A percentile compares a stretch with the other conserved stretches of the same genome.
Conservation (phyloP, 2,797 vertebrate genomes). For the Notoglanidium macrostoma region DNA sequence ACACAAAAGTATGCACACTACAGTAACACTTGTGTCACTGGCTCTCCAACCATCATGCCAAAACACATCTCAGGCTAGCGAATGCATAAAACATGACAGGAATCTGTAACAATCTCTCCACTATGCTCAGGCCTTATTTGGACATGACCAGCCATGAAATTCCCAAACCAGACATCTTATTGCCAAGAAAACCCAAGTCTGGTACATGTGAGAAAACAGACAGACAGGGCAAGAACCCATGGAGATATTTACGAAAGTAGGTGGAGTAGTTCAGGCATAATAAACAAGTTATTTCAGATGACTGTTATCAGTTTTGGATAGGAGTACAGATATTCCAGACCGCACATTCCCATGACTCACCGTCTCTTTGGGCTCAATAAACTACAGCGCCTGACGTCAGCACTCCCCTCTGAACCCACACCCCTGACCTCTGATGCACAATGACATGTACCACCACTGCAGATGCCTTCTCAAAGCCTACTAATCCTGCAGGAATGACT, state of each 20-base stretch:
- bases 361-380: conserved; percentile 36
- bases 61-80: conserved; percentile 54
- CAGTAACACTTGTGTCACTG: conserved; percentile 1
- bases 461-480: conserved; percentile 5
- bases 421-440: conserved; percentile 19
- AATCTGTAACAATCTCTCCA: conserved; percentile 69
- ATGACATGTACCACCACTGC: conserved; percentile 28
- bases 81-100: conserved; percentile 73
- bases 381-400: conserved; percentile 40
- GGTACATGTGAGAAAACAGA: background rate
- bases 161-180: conserved; percentile 57
- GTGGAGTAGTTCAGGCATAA: conserved; percentile 19
- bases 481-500: background rate
- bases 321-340: conserved; percentile 21
- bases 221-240: background rate
- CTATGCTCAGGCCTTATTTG: conserved; percentile 62
- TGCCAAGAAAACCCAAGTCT: conserved; percentile 2
- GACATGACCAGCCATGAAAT: conserved; percentile 52
- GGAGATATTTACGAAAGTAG: background rate
- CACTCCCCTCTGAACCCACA: conserved; percentile 44
- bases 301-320: conserved; percentile 37
- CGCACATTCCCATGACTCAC: conserved; percentile 52
- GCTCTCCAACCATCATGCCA: background rate
- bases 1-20: background rate
- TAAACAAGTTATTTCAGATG: conserved; percentile 27